A percentile compares a stretch with the other conserved stretches of the same genome.
Evolutionary conservation across 2,113 vertebrate genomes (phyloP).

Genomic region (Notothenia rossii): DNA sequence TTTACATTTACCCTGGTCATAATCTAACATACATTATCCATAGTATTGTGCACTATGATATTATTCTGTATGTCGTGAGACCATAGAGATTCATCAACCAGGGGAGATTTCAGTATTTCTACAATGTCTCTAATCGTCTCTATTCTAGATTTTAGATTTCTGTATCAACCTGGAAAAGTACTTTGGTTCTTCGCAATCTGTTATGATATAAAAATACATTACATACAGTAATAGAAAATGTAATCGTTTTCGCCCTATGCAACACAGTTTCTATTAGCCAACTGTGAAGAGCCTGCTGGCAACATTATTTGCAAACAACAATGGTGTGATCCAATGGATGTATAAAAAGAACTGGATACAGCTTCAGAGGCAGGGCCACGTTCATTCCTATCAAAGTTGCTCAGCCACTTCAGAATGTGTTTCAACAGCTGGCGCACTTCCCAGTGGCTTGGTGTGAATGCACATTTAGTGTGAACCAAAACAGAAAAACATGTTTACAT

Average conservation of each 20-base stretch:
- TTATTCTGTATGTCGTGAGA: not conserved
- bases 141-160: not conserved
- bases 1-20: constrained; percentile 16
- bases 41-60: not conserved
- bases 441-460: no score
- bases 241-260: not conserved
- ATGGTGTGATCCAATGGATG: no score
- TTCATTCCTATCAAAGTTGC: no score
- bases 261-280: no score
- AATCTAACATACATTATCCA: constrained; percentile 13
- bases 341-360: no score
- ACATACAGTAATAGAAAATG: not conserved
- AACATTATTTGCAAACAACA: no score
- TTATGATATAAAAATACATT: not conserved
- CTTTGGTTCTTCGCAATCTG: not conserved
- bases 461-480: no score
- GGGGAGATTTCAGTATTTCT: not conserved
- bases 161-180: not conserved
- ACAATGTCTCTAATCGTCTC: not conserved
- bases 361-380: no score
- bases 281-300: no score
- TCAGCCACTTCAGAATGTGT: no score
- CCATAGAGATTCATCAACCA: not conserved
- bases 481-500: no score
- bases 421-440: no score